Conservation (phyloP, 2,797 vertebrate species). For the Takifugu rubripes region DNA sequence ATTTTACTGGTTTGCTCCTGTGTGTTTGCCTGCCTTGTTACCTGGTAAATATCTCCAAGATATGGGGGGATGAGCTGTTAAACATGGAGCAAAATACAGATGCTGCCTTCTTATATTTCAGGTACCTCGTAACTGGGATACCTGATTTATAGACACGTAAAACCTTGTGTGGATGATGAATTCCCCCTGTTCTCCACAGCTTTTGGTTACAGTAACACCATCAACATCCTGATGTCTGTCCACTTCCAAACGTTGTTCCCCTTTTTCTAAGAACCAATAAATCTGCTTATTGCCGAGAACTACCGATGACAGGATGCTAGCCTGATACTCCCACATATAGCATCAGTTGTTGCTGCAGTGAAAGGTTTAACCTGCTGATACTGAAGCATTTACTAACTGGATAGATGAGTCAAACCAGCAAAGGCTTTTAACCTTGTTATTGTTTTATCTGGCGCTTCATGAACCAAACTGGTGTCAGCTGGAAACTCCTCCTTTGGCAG, state of each 20-base stretch:
- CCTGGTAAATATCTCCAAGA: slow-evolving; percentile 39
- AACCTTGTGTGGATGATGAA: slow-evolving; percentile 8
- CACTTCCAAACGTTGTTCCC: slow-evolving; percentile 2
- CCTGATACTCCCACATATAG: no score
- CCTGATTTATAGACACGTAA: slow-evolving; percentile 31
- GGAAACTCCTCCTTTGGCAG: no score
- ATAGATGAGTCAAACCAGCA: no score
- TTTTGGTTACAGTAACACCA: background rate
- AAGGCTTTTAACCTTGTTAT: no score
- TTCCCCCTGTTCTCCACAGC: slow-evolving; percentile 11
- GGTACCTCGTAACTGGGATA: slow-evolving; percentile 28
- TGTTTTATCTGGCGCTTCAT: no score
- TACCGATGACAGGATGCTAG: no score
- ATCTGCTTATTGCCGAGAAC: no score
- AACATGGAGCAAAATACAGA: slow-evolving; percentile 57
- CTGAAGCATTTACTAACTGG: no score
- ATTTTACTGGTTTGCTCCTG: slow-evolving; percentile 42
- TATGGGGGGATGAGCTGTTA: slow-evolving; percentile 28
- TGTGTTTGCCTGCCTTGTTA: slow-evolving; percentile 44
- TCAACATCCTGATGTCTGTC: background rate
- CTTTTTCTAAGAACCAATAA: no score
- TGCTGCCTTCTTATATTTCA: background rate
- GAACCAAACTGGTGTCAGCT: no score
- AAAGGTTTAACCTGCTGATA: no score
- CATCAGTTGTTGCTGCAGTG: no score